Evolutionary conservation across 2,113 vertebrate species (phyloP), one percentile per base, ranked within the genome.

Genomic region (Carassius gibelio): DNA sequence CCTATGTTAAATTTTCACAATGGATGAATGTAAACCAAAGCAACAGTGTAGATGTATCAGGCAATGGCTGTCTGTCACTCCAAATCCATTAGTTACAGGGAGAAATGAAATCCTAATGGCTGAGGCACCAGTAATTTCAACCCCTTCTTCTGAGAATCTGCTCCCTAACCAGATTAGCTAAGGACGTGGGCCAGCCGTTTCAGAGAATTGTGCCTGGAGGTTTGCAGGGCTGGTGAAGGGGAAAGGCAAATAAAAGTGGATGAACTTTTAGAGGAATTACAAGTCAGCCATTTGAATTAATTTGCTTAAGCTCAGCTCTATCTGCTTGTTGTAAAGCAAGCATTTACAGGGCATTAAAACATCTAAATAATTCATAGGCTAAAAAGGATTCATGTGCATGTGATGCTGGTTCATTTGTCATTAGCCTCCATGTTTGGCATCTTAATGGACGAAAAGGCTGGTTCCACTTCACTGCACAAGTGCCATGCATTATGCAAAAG

Each of bases 141-240:
- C 80, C 81, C 77, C 69, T 84, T 84, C 75, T 80, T 82, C 74
- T 84, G 52, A 68, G 77, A 84, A 78, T 81, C 74, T 30, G 64
- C 74, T 85, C 64, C 55, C 85, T 87, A 87, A 89, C 81, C 69
- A 23, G 77, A 90, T 90, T 90, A 90, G 86, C 72, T 84, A 78
- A 82, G 84, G 75, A 78, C 59, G 66, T 72, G 30, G 52, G 82
- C 68, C 75, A 72, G 76, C 76, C 38, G 68, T 81, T 84, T 71
- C 66, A 66, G 59, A 80, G 36, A 62, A 36, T 75, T 26, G 57
- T 74, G 48, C 81, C 71, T 81, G 87, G 36, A 86, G 45, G 59
- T 78, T 81, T 45, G 64, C 55, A 42, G 71, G 30, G 71, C 38
- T 79, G 26, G 50, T 82, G 36, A 79, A 59, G 34, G 30, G 45